A percentile compares a stretch with the other conserved stretches of the same genome.
Evolutionary conservation across 2,797 vertebrate genomes (phyloP).

Genomic region (Acropternis orthonyx): DNA sequence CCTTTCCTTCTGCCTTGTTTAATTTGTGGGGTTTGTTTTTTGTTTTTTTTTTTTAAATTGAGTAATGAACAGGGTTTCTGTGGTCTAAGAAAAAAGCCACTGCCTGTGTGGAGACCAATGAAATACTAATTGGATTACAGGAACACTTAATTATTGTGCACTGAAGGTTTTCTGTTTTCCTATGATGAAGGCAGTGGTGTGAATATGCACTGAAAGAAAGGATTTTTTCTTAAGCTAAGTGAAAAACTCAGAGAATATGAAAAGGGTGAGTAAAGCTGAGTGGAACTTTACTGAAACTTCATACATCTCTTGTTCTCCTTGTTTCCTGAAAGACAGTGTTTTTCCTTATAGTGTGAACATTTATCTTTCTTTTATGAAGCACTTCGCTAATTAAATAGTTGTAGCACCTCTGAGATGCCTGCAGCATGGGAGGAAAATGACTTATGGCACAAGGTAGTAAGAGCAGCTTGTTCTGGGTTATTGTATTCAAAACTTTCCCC

Average conservation of each 20-base stretch:
- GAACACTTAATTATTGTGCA: background rate
- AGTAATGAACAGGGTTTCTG: background rate
- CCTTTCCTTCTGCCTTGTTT: background rate
- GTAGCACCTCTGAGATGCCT: background rate
- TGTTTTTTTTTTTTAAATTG: background rate
- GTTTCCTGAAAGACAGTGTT: background rate
- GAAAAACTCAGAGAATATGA: background rate
- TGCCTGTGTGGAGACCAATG: background rate
- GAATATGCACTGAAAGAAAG: background rate
- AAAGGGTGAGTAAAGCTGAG: background rate
- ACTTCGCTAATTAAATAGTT: background rate
- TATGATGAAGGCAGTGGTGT: background rate
- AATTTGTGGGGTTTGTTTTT: background rate
- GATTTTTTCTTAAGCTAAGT: background rate
- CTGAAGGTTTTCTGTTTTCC: background rate
- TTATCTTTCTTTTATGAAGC: background rate
- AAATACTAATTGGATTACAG: constrained; percentile 39
- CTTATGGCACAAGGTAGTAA: background rate
- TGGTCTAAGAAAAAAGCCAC: constrained; percentile 29
- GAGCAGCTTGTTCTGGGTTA: background rate
- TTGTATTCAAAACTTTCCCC: background rate
- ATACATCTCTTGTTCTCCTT: background rate
- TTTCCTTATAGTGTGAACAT: background rate
- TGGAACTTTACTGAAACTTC: background rate
- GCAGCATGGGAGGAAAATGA: background rate